Evolutionary conservation across 1,140 invertebrate genomes (phyloP), one percentile per base, ranked within the genome.

Genomic region (Hormaphis cornu): DNA sequence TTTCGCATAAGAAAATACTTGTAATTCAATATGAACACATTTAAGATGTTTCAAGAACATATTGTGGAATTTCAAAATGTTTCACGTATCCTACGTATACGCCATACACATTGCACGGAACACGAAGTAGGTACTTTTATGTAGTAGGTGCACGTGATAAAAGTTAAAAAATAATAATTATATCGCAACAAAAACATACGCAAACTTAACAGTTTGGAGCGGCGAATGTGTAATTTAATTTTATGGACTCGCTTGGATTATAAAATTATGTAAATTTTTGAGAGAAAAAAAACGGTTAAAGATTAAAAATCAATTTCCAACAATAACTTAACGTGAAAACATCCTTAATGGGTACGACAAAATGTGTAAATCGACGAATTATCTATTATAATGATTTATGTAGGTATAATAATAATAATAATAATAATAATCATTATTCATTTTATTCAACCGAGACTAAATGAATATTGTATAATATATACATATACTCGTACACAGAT

Each of bases 221-320:
- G 40, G 14, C 16, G 40, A 58, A 58, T 35, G 16, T 40, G 22
- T 37, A 37, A 58, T 58, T 58, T 24, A 40, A 58, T 58, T 58
- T 40, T 58, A 58, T 24, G 33, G 20, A 16, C 33, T 58, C 7
- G 22, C 30, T 53, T n/a, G n/a, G n/a, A 14, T 37, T 22, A 58
- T 40, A 40, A 40, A 58, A 40, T 56, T 58, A 58, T 58, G 54
- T 35, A 58, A 58, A 58, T 58, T 58, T 24, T 30, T 58, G 40
- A 58, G 24, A 24, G 20, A 18, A 14, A 16, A 58, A 24, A n/a
- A 1, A 20, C 3, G 1, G n/a, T 4, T n/a, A 6, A 40, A 44
- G 24, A 58, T 58, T 58, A 58, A 58, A 58, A 58, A 58, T 58
- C 54, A 58, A 58, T 58, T 58, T 16, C 8, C 3, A 58, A 58